Percentiles rank a stretch among this genome's conserved stretches.
Evolutionary conservation across 1,140 invertebrate genomes (phyloP).

Genomic region (Tetraneura akinire): DNA sequence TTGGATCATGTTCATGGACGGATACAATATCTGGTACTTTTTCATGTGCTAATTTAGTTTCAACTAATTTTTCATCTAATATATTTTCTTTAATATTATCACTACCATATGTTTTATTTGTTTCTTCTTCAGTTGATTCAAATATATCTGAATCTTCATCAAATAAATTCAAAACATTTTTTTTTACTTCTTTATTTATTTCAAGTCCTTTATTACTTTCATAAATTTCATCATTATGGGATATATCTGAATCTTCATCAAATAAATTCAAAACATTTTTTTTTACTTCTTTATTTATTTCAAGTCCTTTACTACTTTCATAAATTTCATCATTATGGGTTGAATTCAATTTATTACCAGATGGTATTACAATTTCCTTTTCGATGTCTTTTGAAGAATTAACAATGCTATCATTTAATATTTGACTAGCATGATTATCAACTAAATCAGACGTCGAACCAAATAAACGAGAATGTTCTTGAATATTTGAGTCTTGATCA

Average conservation of each 20-base stretch:
- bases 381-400: background rate
- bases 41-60: background rate
- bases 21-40: background rate
- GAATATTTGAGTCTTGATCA: background rate
- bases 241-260: constrained; percentile 3
- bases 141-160: background rate
- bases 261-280: constrained; percentile 6
- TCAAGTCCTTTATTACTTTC: background rate
- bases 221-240: too few relatives aligned
- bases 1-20: background rate
- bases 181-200: background rate
- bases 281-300: background rate
- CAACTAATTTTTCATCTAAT: background rate
- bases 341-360: too few relatives aligned
- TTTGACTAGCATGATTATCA: constrained; percentile 23
- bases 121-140: constrained; percentile 1
- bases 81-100: background rate
- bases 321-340: background rate
- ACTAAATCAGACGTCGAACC: constrained; percentile 31
- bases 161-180: constrained; percentile 6
- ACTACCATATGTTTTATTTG: background rate
- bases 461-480: constrained; percentile 7
- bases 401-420: background rate
- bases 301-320: background rate
- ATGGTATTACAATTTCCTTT: background rate